phyloP scores from a whole-genome alignment of 2,797 vertebrate species.

The Orientallactaga sibirica region DNA sequence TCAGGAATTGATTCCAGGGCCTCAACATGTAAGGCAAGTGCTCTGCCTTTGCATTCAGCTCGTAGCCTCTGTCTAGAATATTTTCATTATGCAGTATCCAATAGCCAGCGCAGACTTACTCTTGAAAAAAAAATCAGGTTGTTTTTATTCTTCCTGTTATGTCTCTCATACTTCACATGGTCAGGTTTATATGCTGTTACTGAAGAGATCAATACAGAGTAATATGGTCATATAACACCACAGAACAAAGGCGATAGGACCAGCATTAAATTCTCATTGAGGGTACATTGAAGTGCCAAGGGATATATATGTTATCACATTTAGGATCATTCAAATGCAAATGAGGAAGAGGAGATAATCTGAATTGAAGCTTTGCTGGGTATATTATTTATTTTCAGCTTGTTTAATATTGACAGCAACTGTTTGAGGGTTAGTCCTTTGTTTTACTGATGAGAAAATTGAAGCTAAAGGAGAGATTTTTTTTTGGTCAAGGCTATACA shows the following conservation, averaged over 20 bases:
- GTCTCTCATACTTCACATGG: not conserved
- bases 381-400: too few relatives aligned
- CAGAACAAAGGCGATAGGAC: not conserved
- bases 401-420: too few relatives aligned
- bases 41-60: not conserved
- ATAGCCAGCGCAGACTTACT: not conserved
- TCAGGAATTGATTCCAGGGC: too few relatives aligned
- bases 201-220: not conserved
- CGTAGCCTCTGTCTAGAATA: not conserved
- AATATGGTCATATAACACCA: not conserved
- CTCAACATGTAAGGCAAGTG: not conserved
- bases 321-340: not conserved
- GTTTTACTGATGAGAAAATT: not conserved
- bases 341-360: not conserved
- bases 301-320: not conserved
- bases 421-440: not conserved
- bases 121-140: not conserved
- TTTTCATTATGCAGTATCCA: not conserved
- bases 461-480: not conserved
- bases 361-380: too few relatives aligned
- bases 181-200: not conserved
- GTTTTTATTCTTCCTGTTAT: not conserved
- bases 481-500: not conserved
- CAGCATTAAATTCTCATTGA: not conserved
- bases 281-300: not conserved